A percentile compares a stretch with the other conserved stretches of the same genome.
These are phyloP conservation scores for Cheilosia grossa DNA, from an alignment of 2,888 invertebrate genomes.

Conservation along the genomic window DNA sequence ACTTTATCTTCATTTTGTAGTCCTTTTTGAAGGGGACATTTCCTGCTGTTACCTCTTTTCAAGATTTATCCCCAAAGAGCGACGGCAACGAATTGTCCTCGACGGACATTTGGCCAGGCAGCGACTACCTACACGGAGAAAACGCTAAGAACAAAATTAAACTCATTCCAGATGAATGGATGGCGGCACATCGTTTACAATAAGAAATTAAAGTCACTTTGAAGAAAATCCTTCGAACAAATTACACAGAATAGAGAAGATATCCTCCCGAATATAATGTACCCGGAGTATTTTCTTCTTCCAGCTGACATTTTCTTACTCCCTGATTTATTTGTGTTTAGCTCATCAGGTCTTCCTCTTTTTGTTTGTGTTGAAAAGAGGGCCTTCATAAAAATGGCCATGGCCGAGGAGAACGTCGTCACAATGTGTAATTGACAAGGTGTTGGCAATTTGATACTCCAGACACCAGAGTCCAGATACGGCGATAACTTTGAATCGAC, in stretches of 20 bases:
- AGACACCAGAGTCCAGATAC: background rate
- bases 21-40: constrained; percentile 53
- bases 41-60: constrained; percentile 30
- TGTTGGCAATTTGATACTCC: constrained; percentile 11
- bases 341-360: constrained; percentile 42
- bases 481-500: constrained; percentile 6
- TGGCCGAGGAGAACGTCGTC: constrained; percentile 9
- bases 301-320: constrained; percentile 35
- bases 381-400: constrained; percentile 15
- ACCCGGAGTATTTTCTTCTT: background rate
- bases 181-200: constrained; percentile 52
- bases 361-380: background rate
- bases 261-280: constrained; percentile 30
- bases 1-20: constrained; percentile 69
- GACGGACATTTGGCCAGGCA: constrained; percentile 27
- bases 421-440: constrained; percentile 45
- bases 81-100: constrained; percentile 19
- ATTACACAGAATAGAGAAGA: constrained; percentile 49
- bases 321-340: constrained; percentile 38
- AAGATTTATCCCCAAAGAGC: constrained; percentile 20
- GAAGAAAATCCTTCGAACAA: constrained; percentile 50
- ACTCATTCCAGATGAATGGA: constrained; percentile 25
- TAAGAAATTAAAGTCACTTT: constrained; percentile 64
- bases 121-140: background rate
- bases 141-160: constrained; percentile 21